Evolutionary conservation across 2,797 vertebrate species (phyloP).

Genomic region (Eulemur coronatus): DNA sequence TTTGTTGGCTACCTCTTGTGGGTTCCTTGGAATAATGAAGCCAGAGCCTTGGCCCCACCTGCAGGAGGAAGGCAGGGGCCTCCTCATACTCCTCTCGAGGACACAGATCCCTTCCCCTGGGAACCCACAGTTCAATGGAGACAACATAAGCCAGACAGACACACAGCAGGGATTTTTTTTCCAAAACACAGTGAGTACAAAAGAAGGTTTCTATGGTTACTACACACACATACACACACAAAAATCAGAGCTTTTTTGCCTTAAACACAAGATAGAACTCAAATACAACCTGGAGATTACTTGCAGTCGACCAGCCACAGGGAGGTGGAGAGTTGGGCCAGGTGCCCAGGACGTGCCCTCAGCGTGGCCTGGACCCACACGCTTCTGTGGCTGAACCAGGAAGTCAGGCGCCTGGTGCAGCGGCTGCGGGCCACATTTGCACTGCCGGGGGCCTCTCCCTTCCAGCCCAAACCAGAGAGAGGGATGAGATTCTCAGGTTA

Average conservation of each 20-base stretch:
- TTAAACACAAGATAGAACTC: conserved; percentile 31
- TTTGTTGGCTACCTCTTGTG: not conserved
- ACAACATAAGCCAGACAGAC: not conserved
- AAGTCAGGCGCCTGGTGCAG: not conserved
- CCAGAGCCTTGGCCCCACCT: not conserved
- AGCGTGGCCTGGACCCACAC: not conserved
- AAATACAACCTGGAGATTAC: not conserved
- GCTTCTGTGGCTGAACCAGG: not conserved
- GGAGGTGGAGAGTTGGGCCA: not conserved
- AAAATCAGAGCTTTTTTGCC: not conserved
- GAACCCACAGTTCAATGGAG: not conserved
- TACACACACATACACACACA: not conserved
- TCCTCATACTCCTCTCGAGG: not conserved
- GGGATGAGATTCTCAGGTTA: not conserved
- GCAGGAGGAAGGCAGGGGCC: not conserved
- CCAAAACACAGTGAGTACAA: conserved; percentile 10
- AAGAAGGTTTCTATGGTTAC: conserved; percentile 42
- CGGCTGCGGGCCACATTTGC: not conserved
- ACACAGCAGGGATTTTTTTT: not conserved
- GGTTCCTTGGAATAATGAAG: not conserved
- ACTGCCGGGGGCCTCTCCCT: not conserved
- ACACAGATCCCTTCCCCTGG: not conserved
- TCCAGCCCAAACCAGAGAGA: not conserved
- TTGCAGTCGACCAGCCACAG: not conserved
- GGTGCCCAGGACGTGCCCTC: not conserved